These are phyloP conservation scores for Hippocampus abdominalis DNA, from an alignment of 2,113 vertebrate genomes.

Conservation along the genomic window DNA sequence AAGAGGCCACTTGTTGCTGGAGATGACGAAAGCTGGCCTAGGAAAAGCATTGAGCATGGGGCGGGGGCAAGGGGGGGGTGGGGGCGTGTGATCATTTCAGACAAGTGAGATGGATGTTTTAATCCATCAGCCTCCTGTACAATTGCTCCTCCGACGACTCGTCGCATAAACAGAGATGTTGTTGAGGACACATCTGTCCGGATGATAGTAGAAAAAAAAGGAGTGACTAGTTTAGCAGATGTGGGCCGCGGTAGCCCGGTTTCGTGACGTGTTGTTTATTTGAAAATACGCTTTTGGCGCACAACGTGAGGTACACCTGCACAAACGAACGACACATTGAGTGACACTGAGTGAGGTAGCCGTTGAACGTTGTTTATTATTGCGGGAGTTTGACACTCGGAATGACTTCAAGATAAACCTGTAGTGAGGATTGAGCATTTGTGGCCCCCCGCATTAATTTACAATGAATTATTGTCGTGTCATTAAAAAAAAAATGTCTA, in stretches of 20 bases:
- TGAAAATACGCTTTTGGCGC: too few relatives aligned
- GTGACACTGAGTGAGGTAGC: too few relatives aligned
- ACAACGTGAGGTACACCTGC: too few relatives aligned
- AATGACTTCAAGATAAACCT: too few relatives aligned
- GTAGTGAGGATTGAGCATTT: too few relatives aligned
- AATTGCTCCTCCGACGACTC: conserved; percentile 37
- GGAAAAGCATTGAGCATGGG: neutral
- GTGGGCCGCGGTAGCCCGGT: neutral
- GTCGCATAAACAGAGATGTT: conserved; percentile 47
- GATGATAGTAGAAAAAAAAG: conserved; percentile 9
- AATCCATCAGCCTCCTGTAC: conserved; percentile 51
- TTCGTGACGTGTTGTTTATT: neutral
- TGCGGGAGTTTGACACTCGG: too few relatives aligned
- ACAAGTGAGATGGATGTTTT: conserved; percentile 53
- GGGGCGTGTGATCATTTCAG: conserved; percentile 27
- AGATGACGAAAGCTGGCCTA: conserved; percentile 39
- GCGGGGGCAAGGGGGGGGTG: neutral
- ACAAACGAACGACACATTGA: too few relatives aligned
- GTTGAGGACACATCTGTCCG: conserved; percentile 15
- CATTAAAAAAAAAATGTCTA: too few relatives aligned
- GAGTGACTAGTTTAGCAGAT: conserved; percentile 18
- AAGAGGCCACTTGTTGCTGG: conserved; percentile 72
- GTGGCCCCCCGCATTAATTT: too few relatives aligned
- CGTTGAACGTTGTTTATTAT: too few relatives aligned
- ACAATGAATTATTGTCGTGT: too few relatives aligned